phyloP scores from a whole-genome alignment of 2,888 invertebrate genomes.

The Adineta ricciae region DNA sequence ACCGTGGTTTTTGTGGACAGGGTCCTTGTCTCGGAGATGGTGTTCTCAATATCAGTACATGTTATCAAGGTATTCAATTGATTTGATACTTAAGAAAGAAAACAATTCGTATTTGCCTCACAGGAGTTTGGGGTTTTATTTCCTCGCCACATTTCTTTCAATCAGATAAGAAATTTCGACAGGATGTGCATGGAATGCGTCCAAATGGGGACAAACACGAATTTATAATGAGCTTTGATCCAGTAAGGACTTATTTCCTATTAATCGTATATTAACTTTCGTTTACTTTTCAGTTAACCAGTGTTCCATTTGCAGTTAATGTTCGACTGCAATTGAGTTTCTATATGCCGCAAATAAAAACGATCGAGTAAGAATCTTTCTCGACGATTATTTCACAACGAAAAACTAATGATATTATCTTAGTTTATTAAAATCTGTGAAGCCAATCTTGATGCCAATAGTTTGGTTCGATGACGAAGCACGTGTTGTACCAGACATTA shows the following conservation, averaged over 20 bases:
- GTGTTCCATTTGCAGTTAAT: constrained; percentile 1
- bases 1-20: not conserved
- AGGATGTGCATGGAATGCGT: not conserved
- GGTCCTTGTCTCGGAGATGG: not conserved
- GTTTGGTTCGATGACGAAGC: constrained; percentile 11
- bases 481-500: not conserved
- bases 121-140: constrained; percentile 1
- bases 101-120: not conserved
- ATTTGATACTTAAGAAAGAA: not conserved
- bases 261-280: too few species aligned
- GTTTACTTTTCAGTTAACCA: not conserved
- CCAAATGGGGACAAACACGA: not conserved
- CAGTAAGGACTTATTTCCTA: too few species aligned
- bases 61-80: not conserved
- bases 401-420: not conserved
- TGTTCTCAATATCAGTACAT: not conserved
- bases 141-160: constrained; percentile 2
- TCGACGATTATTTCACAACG: not conserved
- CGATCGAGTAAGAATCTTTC: not conserved
- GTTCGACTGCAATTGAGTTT: constrained; percentile 8
- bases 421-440: not conserved
- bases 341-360: not conserved
- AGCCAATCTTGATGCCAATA: not conserved
- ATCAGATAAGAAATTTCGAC: not conserved
- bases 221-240: constrained; percentile 2